Evolutionary conservation across 2,797 vertebrate species (phyloP).

Genomic region (Coluber constrictor): DNA sequence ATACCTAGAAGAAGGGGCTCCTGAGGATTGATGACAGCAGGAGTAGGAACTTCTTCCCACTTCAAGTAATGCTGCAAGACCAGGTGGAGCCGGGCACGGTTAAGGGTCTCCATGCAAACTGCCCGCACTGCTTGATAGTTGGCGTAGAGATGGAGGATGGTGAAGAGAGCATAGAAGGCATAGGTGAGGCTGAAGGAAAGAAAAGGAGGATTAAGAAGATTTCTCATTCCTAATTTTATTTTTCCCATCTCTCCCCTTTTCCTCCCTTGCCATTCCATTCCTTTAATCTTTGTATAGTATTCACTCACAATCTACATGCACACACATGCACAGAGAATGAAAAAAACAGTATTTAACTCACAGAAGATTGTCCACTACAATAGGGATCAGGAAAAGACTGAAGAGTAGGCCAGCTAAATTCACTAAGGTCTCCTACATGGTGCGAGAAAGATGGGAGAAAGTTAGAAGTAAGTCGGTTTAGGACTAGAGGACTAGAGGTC

Average conservation of each 20-base stretch:
- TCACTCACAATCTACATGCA: background rate
- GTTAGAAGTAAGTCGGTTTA: background rate
- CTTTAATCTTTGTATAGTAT: background rate
- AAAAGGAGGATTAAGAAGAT: background rate
- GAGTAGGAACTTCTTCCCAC: conserved; percentile 66
- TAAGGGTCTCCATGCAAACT: conserved; percentile 88
- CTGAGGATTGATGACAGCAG: conserved; percentile 74
- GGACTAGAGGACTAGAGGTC: too few relatives aligned
- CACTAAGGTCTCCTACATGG: conserved; percentile 84
- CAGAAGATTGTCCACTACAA: conserved; percentile 77
- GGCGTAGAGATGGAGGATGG: conserved; percentile 83
- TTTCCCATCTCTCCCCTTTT: too few relatives aligned
- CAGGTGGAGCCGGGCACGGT: conserved; percentile 80
- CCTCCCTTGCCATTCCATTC: background rate
- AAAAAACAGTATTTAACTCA: conserved; percentile 59
- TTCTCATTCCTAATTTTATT: background rate
- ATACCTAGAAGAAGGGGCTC: conserved; percentile 83
- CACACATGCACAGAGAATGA: background rate
- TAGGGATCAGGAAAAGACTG: conserved; percentile 82
- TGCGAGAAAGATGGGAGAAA: background rate
- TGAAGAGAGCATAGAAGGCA: conserved; percentile 82
- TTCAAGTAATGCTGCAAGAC: conserved; percentile 75
- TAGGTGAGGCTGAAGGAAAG: conserved; percentile 75
- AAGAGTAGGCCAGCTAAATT: conserved; percentile 83
- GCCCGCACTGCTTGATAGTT: conserved; percentile 88